Evolutionary conservation across 1,140 invertebrate genomes (phyloP), one percentile per base, ranked within the genome.

Genomic region (Drosophila orosa): DNA sequence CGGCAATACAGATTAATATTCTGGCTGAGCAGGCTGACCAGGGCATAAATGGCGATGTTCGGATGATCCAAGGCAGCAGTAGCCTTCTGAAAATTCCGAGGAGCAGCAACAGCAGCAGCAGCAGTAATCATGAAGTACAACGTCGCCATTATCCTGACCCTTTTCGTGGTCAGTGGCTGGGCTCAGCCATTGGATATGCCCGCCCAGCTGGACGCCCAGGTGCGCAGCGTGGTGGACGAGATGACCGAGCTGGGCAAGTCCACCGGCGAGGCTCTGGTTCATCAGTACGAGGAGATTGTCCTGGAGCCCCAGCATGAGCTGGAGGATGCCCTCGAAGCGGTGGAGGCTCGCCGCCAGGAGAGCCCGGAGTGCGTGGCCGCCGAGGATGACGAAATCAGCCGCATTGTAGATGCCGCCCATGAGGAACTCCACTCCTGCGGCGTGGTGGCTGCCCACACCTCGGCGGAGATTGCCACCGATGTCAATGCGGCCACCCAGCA

Each of bases 271-370:
- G 52, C 65, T 9, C 13, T 91, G 57, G 25, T 68, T 0, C 74
- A 83, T 24, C 84, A 91, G 47, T 90, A 78, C 29, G 74, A 91
- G 52, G 74, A 86, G 48, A 91, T 91, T 31, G 74, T 91, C 4
- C 29, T 89, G 17, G 90, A 91, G 60, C 90, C 90, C 7, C 77
- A 86, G 7, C 67, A 90, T 1, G 76, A 91, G 47, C 62, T 91
- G 39, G 90, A 91, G 13, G 56, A 63, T 19, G 89, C 84, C 24
- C 42, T 90, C 19, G 67, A 83, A 0, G 54, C 71, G 17, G 47
- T 91, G 47, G 90, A 91, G 48, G 40, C 54, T 5, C 84, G 79
- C 13, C 89, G 89, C 9, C 44, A 45, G n/a, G 59, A 69, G 35
- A 71, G 52, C 54, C 74, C 79, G 10, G 60, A 76, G 27, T 91